Evolutionary conservation across 2,113 vertebrate species (phyloP), one percentile per base, ranked within the genome.

Genomic region (Cyprinus carpio): DNA sequence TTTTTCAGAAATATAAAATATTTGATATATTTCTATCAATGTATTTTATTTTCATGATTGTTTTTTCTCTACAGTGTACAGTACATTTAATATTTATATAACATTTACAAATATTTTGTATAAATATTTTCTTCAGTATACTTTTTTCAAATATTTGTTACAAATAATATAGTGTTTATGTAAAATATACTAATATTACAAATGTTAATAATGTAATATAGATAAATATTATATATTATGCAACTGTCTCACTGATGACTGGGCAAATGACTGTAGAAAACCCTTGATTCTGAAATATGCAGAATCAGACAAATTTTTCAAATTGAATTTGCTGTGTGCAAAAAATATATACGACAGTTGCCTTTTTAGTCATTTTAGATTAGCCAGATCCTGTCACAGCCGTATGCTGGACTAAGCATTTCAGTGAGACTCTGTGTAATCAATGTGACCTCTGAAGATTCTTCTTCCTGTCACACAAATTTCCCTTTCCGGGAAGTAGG

Each of bases 401-500:
- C 25, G 7, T 64, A 43, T 84, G 3, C 4, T 27, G 8, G 40
- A 67, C 25, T 18, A 23, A 75, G 20, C 16, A 11, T 67, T 87
- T 58, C 56, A 49, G 15, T 43, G 67, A 20, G 34, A 4, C 34
- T 82, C 65, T 34, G 18, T n/a, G 80, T 82, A 40, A 82, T 58
- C 37, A 79, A 40, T 81, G 79, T 67, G 43, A 58, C 80, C 27
- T 72, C 29, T 29, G 75, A 43, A 60, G 29, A 77, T 25, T 58
- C 29, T 31, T 16, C 51, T 3, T 18, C 58, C 6, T 10, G 46
- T 67, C 25, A 40, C 56, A 34, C 64, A 74, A 29, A 20, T 43
- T 49, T 37, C 20, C 4, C 56, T 16, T 76, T 76, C 69, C n/a
- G 27, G 43, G 72, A 87, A 75, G 27, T 71, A 80, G 77, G 54